These are phyloP conservation scores for Spizaetus ornatus DNA, from an alignment of 2,113 vertebrate species.

Conservation along the genomic window DNA sequence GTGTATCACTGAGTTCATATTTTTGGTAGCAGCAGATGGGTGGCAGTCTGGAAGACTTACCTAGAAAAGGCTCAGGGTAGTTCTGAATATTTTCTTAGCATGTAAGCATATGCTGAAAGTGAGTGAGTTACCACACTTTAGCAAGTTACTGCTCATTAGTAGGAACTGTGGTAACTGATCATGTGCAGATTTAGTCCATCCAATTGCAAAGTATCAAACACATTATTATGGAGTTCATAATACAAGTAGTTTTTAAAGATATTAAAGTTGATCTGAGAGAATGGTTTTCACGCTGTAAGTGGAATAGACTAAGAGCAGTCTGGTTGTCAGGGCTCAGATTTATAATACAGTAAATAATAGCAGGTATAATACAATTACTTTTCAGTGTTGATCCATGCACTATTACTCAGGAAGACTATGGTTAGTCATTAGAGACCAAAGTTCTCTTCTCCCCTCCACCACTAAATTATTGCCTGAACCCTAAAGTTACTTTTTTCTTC, in stretches of 20 bases:
- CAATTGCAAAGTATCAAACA: not conserved
- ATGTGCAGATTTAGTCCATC: not conserved
- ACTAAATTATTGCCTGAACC: not conserved
- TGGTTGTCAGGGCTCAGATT: not conserved
- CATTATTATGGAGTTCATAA: not conserved
- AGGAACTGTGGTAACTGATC: not conserved
- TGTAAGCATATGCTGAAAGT: slow-evolving; percentile 26
- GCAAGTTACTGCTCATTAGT: not conserved
- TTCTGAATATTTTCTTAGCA: not conserved
- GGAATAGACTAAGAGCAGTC: not conserved
- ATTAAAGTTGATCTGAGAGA: not conserved
- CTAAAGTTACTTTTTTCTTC: not conserved
- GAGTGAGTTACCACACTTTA: not conserved
- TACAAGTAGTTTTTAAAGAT: not conserved
- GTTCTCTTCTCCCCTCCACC: not conserved
- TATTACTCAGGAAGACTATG: not conserved
- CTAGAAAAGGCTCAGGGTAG: not conserved
- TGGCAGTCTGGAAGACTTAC: slow-evolving; percentile 39
- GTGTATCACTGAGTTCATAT: not conserved
- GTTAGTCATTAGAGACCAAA: not conserved
- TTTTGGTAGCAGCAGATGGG: slow-evolving; percentile 50
- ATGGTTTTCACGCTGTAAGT: not conserved
- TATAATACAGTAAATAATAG: not conserved
- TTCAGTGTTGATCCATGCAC: not conserved
- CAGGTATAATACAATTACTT: not conserved